Evolutionary conservation across 2,888 invertebrate species (phyloP).

Genomic region (Amphimallon solstitiale): DNA sequence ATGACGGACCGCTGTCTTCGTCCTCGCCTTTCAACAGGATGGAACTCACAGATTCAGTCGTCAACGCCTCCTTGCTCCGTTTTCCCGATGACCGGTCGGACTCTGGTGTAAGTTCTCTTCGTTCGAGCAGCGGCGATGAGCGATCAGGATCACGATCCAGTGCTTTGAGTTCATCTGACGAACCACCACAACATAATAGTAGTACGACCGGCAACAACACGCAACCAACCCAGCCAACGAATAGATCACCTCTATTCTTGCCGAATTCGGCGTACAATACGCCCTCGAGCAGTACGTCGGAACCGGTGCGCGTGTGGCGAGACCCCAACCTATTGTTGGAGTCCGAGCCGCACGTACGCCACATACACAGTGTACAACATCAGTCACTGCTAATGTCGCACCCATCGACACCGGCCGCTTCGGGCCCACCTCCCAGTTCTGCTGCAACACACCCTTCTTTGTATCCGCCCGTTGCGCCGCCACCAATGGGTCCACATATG

Average conservation of each 20-base stretch:
- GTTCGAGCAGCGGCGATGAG: constrained; percentile 79
- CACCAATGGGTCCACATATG: constrained; percentile 55
- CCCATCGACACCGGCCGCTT: constrained; percentile 61
- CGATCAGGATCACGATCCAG: constrained; percentile 80
- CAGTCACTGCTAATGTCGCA: constrained; percentile 71
- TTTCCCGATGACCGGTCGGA: constrained; percentile 65
- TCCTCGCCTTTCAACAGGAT: constrained; percentile 62
- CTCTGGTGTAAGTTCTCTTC: constrained; percentile 77
- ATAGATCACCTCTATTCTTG: constrained; percentile 57
- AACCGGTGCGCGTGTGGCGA: constrained; percentile 66
- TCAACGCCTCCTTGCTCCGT: constrained; percentile 56
- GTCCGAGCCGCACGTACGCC: constrained; percentile 66
- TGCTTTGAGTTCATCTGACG: constrained; percentile 79
- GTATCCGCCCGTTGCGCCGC: constrained; percentile 50
- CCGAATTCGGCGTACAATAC: constrained; percentile 47
- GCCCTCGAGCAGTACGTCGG: constrained; percentile 41
- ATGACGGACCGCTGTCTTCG: constrained; percentile 62
- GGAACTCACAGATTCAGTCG: constrained; percentile 58
- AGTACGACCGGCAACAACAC: constrained; percentile 36
- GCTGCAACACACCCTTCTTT: constrained; percentile 53
- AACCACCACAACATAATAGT: constrained; percentile 61
- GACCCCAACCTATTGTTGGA: constrained; percentile 67
- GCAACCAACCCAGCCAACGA: constrained; percentile 42
- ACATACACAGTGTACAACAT: constrained; percentile 72
- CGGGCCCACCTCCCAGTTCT: constrained; percentile 48